phyloP scores from a whole-genome alignment of 2,888 invertebrate genomes.

The Lepidocyrtoides sp. region DNA sequence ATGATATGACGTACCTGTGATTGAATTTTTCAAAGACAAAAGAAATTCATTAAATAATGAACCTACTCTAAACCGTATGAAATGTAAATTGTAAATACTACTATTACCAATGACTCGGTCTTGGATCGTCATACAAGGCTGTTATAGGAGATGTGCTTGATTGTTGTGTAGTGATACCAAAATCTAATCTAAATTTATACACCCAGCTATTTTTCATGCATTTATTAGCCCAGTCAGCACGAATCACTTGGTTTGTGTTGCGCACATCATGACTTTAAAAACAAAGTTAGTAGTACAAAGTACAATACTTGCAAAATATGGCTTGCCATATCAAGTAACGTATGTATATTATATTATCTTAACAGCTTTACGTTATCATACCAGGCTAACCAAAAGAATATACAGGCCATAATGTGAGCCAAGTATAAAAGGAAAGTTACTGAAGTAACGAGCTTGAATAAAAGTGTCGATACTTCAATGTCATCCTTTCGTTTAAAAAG shows the following conservation, averaged over 20 bases:
- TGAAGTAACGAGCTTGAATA: conserved; percentile 80
- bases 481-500: conserved; percentile 65
- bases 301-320: neutral
- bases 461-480: conserved; percentile 79
- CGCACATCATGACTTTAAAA: neutral
- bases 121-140: conserved; percentile 11
- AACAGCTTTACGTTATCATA: neutral
- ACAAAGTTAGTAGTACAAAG: neutral
- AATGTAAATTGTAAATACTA: no score
- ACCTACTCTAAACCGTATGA: no score
- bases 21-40: no score
- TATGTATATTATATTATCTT: no score
- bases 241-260: neutral
- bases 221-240: neutral
- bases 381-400: conserved; percentile 64
- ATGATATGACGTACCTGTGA: conserved; percentile 68
- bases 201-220: conserved; percentile 50
- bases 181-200: conserved; percentile 61
- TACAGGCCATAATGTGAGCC: conserved; percentile 81
- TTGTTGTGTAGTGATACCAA: conserved; percentile 16
- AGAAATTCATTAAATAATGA: neutral
- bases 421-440: conserved; percentile 78
- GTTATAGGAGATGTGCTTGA: neutral
- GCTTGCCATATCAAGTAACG: no score
- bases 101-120: conserved; percentile 76